Base-by-base conservation (phyloP, 1,140 invertebrate species). In the Trachymyrmex cornetzi region DNA sequence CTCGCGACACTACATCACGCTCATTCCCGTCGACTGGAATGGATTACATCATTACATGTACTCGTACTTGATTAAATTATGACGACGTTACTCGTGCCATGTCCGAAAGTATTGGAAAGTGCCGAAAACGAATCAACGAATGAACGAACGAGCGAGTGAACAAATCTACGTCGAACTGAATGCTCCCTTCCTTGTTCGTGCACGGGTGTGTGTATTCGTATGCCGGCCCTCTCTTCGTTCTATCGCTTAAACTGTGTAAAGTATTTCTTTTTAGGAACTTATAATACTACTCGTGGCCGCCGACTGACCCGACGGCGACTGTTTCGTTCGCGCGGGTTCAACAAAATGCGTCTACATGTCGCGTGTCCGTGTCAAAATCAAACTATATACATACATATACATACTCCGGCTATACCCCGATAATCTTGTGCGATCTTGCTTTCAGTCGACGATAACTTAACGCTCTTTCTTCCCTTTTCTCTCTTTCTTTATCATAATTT, bases 201-300 rank as follows among this genome's bases (percentile, higher is more conserved):
- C 27, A 64, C 61, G 57, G 79, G n/a, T 50, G 53, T 66, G 55
- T 75, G 71, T 81, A 77, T 87, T 82, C 77, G 88, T 48, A 79
- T 82, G 53, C 72, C 77, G 63, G 71, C 53, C 66, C 77, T 67
- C 55, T 69, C 38, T 87, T 84, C 88, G 74, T 87, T 90, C 79
- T 87, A 74, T 87, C 85, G 53, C 69, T 80, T 87, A 75, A 79
- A 87, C 22, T 57, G 57, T 87, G 89, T 90, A 86, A 90, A 87
- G 72, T 90, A 82, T 89, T 64, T 66, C 24, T 81, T 61, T 77
- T 89, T 94, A 93, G 93, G 93, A 94, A 94, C 93, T 93, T 92
- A 90, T 94, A 94, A 94, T 94, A 94, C 90, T 93, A 93, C 89
- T 94, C 85, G 89, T 92, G 89, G 79, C 90, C 85, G 89, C 91